These are phyloP conservation scores for Probaryconus sp. DNA, from an alignment of 1,140 invertebrate genomes.

Conservation along the genomic window DNA sequence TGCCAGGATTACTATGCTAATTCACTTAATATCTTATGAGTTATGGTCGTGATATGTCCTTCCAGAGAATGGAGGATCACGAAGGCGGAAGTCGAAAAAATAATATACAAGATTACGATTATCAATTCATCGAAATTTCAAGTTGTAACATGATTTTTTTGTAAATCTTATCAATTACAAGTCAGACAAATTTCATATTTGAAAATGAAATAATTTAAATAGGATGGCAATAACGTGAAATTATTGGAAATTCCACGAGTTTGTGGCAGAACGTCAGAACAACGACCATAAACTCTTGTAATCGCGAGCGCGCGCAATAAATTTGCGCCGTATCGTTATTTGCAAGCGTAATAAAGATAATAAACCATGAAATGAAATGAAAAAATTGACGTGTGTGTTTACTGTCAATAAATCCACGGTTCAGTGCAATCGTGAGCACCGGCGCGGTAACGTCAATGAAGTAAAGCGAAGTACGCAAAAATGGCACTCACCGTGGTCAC, in stretches of 20 bases:
- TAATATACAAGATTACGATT: too few species aligned
- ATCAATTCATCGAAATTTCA: too few species aligned
- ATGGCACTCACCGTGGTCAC: constrained; percentile 56
- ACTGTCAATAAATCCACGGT: constrained; percentile 35
- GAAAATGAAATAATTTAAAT: too few species aligned
- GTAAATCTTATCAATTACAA: too few species aligned
- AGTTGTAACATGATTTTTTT: too few species aligned
- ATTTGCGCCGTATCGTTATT: constrained; percentile 24
- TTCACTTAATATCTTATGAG: constrained; percentile 71
- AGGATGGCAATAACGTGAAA: too few species aligned
- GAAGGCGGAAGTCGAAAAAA: constrained; percentile 66
- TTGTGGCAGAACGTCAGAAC: too few species aligned
- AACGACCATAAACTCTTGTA: constrained; percentile 25
- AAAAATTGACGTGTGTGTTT: constrained; percentile 31
- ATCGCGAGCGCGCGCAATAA: constrained; percentile 10
- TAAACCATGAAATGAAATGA: constrained; percentile 24
- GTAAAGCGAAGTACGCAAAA: constrained; percentile 6
- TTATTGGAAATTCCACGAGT: too few species aligned
- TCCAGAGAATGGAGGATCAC: constrained; percentile 44
- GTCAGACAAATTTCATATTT: too few species aligned
- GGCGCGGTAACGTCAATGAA: constrained; percentile 15
- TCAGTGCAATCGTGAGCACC: constrained; percentile 28
- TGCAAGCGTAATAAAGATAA: constrained; percentile 39
- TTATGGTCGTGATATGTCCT: constrained; percentile 60
- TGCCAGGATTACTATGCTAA: constrained; percentile 70